Base-by-base conservation (phyloP, 2,888 invertebrate genomes). In the Augiades crinisus region DNA sequence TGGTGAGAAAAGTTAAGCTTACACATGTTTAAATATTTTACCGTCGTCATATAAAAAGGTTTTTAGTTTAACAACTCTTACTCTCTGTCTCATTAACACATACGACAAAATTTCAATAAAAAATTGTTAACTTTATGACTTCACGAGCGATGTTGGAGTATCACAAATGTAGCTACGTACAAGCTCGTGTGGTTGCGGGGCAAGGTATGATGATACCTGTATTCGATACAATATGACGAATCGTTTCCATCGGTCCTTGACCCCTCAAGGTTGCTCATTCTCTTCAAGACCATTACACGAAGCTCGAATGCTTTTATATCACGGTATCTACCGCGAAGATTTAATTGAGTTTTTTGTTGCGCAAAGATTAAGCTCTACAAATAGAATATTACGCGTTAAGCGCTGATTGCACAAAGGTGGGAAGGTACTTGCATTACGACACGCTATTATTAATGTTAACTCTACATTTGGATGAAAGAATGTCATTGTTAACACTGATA, bases 191-290 rank as follows among this genome's bases (percentile, higher is more conserved):
- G 10, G 14, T 27, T 14, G 33, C 14, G 14, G 22, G 45, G 14
- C 13, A 34, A 34, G 34, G 16, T 10, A 8, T 19, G 5, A 33
- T 27, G 46, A 27, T 13, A 14, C 41, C 24, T 27, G 46, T 16
- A 36, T 10, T 19, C 45, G 33, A 24, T 27, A 46, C 16, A 12
- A 46, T 54, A 53, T 63, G 63, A 62, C 59, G 62, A 62, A 60
- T 59, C 46, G 17, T 55, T 54, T 33, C 36, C 47, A 40, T 53
- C 37, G 51, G 41, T 36, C 49, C 31, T 45, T 45, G 40, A 46
- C 51, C 46, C 27, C 52, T 62, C 66, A 72, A 70, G 66, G 66
- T 65, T 67, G 13, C 24, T 21, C 21, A 47, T 37, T 47, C 36
- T 21, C 22, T 22, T 36, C 16, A 33, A 49, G 44, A 52, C 40